A percentile compares a stretch with the other conserved stretches of the same genome.
Conservation (phyloP, 2,888 invertebrate species). For the Bombylius major region DNA sequence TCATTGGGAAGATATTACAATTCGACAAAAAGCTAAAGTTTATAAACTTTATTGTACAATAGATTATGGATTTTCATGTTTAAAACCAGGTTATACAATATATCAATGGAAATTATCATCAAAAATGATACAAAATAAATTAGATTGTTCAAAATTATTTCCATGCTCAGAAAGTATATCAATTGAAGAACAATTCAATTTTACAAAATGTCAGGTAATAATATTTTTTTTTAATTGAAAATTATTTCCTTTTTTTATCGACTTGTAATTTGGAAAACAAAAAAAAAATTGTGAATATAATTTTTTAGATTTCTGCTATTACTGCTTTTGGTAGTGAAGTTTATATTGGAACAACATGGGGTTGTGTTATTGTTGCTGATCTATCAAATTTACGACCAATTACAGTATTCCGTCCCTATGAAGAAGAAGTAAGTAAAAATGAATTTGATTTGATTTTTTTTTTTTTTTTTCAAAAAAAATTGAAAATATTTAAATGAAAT, state of each 20-base stretch:
- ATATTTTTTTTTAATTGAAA: background rate
- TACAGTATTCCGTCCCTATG: slow-evolving; percentile 84
- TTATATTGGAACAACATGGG: slow-evolving; percentile 90
- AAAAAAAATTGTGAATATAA: background rate
- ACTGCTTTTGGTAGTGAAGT: slow-evolving; percentile 54
- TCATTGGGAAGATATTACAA: slow-evolving; percentile 41
- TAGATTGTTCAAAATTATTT: slow-evolving; percentile 84
- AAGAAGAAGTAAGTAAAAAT: slow-evolving; percentile 52
- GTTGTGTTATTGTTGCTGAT: slow-evolving; percentile 84
- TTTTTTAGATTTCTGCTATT: slow-evolving; percentile 38
- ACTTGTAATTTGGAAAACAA: too few species aligned
- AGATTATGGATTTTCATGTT: slow-evolving; percentile 62
- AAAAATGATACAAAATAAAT: slow-evolving; percentile 55
- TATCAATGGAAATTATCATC: slow-evolving; percentile 71
- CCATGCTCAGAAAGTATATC: slow-evolving; percentile 89
- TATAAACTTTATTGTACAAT: slow-evolving; percentile 54
- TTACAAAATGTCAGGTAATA: slow-evolving; percentile 59
- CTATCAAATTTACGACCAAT: slow-evolving; percentile 67
- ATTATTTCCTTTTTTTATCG: background rate
- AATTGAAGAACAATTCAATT: slow-evolving; percentile 73
- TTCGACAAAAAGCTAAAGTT: slow-evolving; percentile 44
- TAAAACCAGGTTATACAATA: slow-evolving; percentile 75
- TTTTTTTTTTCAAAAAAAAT: too few species aligned
- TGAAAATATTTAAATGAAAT: too few species aligned
- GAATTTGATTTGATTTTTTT: background rate